Base-by-base conservation (phyloP, 2,888 invertebrate genomes). In the Eledona agricola region DNA sequence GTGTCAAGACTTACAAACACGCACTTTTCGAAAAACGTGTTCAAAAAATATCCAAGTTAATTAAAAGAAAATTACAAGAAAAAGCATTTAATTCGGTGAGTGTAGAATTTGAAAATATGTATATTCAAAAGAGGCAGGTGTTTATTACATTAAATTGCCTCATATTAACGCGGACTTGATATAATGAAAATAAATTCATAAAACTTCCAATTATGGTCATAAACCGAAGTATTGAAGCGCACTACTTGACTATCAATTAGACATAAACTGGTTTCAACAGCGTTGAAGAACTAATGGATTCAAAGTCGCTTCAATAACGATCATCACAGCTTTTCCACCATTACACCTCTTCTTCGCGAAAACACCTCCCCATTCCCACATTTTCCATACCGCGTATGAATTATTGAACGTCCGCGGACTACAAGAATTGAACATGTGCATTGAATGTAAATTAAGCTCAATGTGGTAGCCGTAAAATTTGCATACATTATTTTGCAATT, bases 401-500 rank as follows among this genome's bases (percentile, higher is more conserved):
- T 51, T 51, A 51, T 51, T 51, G 35, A 51, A 25, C 26, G 10
- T 2, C 35, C 9, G 28, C 17, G 17, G 51, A 51, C 34, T 40
- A 47, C 53, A 47, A 53, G 34, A 23, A 47, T 32, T 19, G 22
- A 35, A 16, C 20, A 34, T 53, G 53, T 28, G 53, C 49, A 53
- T 53, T 53, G 53, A 53, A 53, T 53, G 53, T 49, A 53, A 53
- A 53, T 53, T 38, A 20, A 22, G 22, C 12, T 20, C 9, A 29
- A 35, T 29, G 22, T 47, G 42, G 53, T 42, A 53, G 47, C 51
- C 22, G 29, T 23, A 35, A 28, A 53, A 53, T 53, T 49, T 49
- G 32, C 53, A 53, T 53, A 53, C 42, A 42, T 53, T 40, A 49
- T 32, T 19, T 40, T 29, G 40, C 46, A 52, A 52, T 52, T 52